Conservation (phyloP, 2,888 invertebrate species). For the Lordiphosa fenestrarum region DNA sequence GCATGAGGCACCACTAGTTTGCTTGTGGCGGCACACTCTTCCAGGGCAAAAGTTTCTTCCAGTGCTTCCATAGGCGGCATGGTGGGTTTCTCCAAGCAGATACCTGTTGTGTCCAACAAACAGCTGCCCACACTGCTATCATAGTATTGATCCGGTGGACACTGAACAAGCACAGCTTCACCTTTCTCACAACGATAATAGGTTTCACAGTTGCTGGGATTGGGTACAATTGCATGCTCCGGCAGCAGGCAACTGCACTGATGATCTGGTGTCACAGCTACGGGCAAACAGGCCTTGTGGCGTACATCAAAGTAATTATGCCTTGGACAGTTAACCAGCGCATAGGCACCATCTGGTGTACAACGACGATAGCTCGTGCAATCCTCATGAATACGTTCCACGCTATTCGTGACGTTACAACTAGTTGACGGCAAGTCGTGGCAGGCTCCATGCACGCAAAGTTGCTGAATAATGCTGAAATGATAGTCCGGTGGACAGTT, state of each 20-base stretch:
- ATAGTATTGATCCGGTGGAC: conserved; percentile 53
- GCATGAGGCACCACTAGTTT: conserved; percentile 39
- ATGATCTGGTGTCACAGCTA: conserved; percentile 38
- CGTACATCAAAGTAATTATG: conserved; percentile 48
- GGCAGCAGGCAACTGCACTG: conserved; percentile 64
- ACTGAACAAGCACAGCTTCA: conserved; percentile 44
- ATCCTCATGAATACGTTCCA: conserved; percentile 26
- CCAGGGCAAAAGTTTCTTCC: conserved; percentile 16
- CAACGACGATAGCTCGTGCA: conserved; percentile 46
- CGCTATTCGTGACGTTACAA: conserved; percentile 6
- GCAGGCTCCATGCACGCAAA: conserved; percentile 41
- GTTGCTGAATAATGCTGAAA: conserved; percentile 32
- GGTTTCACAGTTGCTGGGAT: conserved; percentile 50
- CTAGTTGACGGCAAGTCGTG: neutral
- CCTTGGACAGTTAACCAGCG: conserved; percentile 35
- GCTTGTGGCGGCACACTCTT: conserved; percentile 32
- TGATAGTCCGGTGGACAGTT: conserved; percentile 44
- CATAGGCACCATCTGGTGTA: conserved; percentile 30
- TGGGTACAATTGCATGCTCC: conserved; percentile 46
- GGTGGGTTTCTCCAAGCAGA: conserved; percentile 45
- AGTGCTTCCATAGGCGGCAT: conserved; percentile 9
- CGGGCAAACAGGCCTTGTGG: conserved; percentile 42
- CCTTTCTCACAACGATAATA: conserved; percentile 54
- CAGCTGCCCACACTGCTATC: conserved; percentile 42
- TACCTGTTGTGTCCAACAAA: conserved; percentile 43